Evolutionary conservation across 2,888 invertebrate genomes (phyloP).

Genomic region (Meteorus cinctellus): DNA sequence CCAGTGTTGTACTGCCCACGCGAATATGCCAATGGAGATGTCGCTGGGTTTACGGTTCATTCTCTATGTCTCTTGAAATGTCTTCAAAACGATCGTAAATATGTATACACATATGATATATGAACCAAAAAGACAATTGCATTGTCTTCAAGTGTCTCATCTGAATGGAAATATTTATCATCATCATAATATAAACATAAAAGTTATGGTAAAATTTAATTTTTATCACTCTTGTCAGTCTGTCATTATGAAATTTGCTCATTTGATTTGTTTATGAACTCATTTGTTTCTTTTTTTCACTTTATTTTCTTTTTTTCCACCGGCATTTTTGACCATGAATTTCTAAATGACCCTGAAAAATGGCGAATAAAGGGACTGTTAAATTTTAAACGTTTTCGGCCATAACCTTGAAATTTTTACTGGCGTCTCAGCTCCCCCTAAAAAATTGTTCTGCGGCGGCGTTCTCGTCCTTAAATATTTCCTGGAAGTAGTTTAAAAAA

Average conservation of each 20-base stretch:
- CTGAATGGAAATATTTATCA: background rate
- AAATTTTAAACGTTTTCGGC: slow-evolving; percentile 17
- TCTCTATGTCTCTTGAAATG: slow-evolving; percentile 9
- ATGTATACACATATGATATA: slow-evolving; percentile 17
- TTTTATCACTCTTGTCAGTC: background rate
- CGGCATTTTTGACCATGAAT: slow-evolving; percentile 11
- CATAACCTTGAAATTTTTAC: slow-evolving; percentile 30
- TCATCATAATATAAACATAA: background rate
- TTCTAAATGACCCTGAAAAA: slow-evolving; percentile 16
- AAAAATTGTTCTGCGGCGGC: slow-evolving; percentile 12
- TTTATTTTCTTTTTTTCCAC: slow-evolving; percentile 14
- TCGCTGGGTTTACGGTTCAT: slow-evolving; percentile 32
- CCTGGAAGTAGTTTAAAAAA: slow-evolving; percentile 31
- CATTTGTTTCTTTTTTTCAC: background rate
- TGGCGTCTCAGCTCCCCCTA: background rate
- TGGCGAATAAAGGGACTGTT: slow-evolving; percentile 8
- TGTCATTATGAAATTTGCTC: background rate
- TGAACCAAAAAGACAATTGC: slow-evolving; percentile 10
- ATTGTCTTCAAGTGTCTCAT: slow-evolving; percentile 5
- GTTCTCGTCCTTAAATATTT: slow-evolving; percentile 30
- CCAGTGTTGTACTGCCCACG: slow-evolving; percentile 23
- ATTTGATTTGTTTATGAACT: slow-evolving; percentile 8
- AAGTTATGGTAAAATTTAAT: background rate
- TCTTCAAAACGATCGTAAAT: slow-evolving; percentile 35
- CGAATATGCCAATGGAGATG: slow-evolving; percentile 34